Evolutionary conservation across 2,113 vertebrate species (phyloP).

Genomic region (Anhinga rufa): DNA sequence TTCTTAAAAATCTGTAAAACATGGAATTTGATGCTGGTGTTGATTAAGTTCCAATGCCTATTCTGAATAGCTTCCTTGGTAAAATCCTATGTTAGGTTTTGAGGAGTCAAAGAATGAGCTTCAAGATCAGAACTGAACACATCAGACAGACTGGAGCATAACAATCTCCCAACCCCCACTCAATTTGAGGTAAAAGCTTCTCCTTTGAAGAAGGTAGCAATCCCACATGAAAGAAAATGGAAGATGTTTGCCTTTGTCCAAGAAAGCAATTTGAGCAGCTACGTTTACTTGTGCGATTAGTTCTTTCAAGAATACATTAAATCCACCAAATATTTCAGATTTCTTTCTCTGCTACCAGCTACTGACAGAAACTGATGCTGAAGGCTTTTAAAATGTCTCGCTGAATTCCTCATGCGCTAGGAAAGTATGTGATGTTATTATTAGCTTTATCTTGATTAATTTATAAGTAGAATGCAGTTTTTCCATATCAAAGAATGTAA

Average conservation of each 20-base stretch:
- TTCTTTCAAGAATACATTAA: neutral
- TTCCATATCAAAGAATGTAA: constrained; percentile 1
- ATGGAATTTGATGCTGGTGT: neutral
- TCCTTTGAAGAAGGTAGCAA: constrained; percentile 56
- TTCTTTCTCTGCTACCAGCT: neutral
- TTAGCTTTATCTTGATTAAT: constrained; percentile 17
- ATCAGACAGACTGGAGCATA: neutral
- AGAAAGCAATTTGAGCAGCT: neutral
- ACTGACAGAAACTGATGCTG: neutral
- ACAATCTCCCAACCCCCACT: constrained; percentile 10
- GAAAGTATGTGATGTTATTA: neutral
- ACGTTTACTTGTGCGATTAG: neutral
- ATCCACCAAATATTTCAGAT: neutral
- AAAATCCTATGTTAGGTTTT: neutral
- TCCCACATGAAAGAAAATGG: constrained; percentile 63
- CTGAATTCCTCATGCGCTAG: neutral
- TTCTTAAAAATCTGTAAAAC: neutral
- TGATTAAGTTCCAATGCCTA: neutral
- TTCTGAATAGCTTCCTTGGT: neutral
- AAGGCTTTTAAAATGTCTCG: neutral
- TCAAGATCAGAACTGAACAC: neutral
- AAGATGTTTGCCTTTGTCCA: constrained; percentile 53
- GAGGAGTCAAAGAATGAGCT: neutral
- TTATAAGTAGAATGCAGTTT: neutral
- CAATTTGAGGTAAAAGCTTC: constrained; percentile 43